Conservation (phyloP, 2,113 vertebrate genomes). For the Rana temporaria region DNA sequence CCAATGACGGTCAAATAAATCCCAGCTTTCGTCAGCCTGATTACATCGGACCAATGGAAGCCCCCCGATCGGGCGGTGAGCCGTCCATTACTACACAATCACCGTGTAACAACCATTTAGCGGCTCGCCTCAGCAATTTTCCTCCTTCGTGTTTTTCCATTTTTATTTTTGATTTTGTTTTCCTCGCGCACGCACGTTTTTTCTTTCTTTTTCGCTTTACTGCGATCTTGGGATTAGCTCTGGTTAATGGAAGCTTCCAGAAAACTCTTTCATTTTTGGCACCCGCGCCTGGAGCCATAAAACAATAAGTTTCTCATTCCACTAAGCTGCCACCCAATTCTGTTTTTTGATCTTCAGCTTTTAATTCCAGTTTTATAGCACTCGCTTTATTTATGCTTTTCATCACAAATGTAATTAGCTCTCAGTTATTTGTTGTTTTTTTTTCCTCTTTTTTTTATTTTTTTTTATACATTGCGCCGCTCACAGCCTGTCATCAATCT, state of each 20-base stretch:
- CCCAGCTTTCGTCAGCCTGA: too few species aligned
- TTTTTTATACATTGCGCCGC: conserved; percentile 11
- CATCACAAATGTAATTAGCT: conserved; percentile 54
- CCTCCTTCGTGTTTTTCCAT: neutral
- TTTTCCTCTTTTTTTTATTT: neutral
- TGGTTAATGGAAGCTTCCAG: conserved; percentile 31
- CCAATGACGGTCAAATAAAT: too few species aligned
- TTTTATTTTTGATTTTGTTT: conserved; percentile 28
- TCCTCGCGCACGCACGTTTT: neutral
- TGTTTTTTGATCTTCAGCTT: conserved; percentile 40
- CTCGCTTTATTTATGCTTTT: conserved; percentile 50
- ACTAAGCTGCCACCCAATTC: conserved; percentile 39
- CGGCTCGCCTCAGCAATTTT: neutral
- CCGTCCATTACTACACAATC: too few species aligned
- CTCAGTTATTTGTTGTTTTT: conserved; percentile 1
- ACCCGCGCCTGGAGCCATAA: conserved; percentile 11
- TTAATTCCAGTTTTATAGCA: conserved; percentile 46
- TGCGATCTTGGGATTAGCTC: neutral
- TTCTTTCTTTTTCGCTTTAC: conserved; percentile 12
- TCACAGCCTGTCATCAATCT: conserved; percentile 10
- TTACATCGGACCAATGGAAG: too few species aligned
- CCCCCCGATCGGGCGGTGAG: too few species aligned
- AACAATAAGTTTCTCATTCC: conserved; percentile 49
- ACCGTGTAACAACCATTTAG: too few species aligned
- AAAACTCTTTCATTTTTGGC: conserved; percentile 20